phyloP scores from a whole-genome alignment of 2,888 invertebrate genomes.

The Leptogaster cylindrica region DNA sequence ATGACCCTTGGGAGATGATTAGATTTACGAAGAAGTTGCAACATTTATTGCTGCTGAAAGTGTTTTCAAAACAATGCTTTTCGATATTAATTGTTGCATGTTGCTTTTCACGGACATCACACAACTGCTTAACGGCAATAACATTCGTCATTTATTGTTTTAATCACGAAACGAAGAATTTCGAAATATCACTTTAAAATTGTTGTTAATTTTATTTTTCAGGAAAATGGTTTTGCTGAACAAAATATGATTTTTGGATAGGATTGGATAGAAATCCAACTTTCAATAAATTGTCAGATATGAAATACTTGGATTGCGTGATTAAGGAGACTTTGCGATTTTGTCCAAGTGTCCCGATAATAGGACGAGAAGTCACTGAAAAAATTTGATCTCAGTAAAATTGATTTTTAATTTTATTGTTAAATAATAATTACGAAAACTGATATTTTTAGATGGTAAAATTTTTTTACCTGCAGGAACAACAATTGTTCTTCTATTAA shows the following conservation, averaged over 20 bases:
- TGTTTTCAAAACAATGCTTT: constrained; percentile 9
- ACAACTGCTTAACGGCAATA: constrained; percentile 68
- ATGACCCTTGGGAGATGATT: constrained; percentile 52
- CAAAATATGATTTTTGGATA: constrained; percentile 62
- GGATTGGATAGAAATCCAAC: constrained; percentile 50
- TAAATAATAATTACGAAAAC: neutral
- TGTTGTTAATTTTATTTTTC: constrained; percentile 21
- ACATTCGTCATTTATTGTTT: constrained; percentile 64
- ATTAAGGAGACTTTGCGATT: constrained; percentile 56
- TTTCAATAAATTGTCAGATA: constrained; percentile 55
- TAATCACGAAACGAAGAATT: constrained; percentile 63
- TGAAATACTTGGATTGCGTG: constrained; percentile 58
- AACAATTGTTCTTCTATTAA: constrained; percentile 52
- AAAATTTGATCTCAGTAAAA: constrained; percentile 55
- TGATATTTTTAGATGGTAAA: constrained; percentile 54
- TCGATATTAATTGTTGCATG: neutral
- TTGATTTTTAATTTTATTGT: neutral
- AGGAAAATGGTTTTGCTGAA: constrained; percentile 63
- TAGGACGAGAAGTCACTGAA: constrained; percentile 53
- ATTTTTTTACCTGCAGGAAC: constrained; percentile 53
- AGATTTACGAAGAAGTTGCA: constrained; percentile 59
- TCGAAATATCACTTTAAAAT: constrained; percentile 57
- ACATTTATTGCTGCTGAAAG: constrained; percentile 59
- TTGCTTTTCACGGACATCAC: constrained; percentile 64
- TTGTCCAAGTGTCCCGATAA: constrained; percentile 58